Evolutionary conservation across 2,113 vertebrate species (phyloP), one percentile per base, ranked within the genome.

Genomic region (Uropsilus gracilis): DNA sequence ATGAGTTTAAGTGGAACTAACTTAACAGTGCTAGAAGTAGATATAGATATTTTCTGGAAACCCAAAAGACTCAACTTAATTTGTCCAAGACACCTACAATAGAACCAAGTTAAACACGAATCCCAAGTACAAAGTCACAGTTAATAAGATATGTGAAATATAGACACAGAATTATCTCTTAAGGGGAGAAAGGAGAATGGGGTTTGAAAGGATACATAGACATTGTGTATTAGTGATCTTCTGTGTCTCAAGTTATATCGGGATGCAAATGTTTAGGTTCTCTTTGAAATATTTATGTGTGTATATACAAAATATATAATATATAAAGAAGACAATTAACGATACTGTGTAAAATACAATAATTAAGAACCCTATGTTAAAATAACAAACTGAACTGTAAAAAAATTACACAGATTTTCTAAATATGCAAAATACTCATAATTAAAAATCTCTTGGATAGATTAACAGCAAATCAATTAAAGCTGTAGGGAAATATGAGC

Each of bases 21-120:
- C 5, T 37, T 46, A 86, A n/a, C 5, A 42, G 39, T 39, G 32
- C n/a, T 42, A 17, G n/a, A 86, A 69, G 26, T 7, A 26, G 26
- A 34, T 30, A 30, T 3, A 57, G 6, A 22, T 28, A 10, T 57
- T 50, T 57, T 61, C 22, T 81, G 37, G 30, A 86, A 16, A 37
- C 1, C 11, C 0, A 3, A 6, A 6, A 12, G 30, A 8, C 2
- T 39, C 11, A 4, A 12, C 34, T 12, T 86, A 57, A 32, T 18
- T 57, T 77, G 12, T 6, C 10, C 26, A 34, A 50, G 2, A 55
- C 44, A 26, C 17, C 30, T n/a, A 22, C 44, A 48, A 17, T 44
- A 64, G 71, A 64, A 28, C 26, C 42, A 30, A n/a, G 30, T 77
- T 8, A 64, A 72, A 78, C 1, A 7, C 55, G 46, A 24, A 13